These are phyloP conservation scores for Aporophyla nigra DNA, from an alignment of 2,888 invertebrate species.

Conservation along the genomic window DNA sequence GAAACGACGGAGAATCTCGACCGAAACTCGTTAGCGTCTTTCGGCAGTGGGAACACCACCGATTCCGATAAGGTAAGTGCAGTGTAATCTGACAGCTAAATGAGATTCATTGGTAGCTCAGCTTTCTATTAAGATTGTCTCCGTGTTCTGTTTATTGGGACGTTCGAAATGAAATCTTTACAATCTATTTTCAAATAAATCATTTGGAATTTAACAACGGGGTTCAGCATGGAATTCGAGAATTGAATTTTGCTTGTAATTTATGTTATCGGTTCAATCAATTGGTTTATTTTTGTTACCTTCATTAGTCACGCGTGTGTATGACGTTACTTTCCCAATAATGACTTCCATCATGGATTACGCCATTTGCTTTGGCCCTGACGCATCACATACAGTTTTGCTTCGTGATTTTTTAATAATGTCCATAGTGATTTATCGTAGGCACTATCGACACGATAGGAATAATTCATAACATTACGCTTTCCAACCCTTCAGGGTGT, in stretches of 20 bases:
- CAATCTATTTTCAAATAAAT: not conserved
- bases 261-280: not conserved
- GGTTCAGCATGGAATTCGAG: not conserved
- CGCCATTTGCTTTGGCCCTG: constrained; percentile 1
- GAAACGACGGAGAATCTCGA: constrained; percentile 97
- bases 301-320: not conserved
- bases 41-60: constrained; percentile 98
- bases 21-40: constrained; percentile 96
- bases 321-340: not conserved
- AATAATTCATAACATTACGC: not conserved
- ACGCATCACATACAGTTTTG: constrained; percentile 9
- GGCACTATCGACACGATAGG: not conserved
- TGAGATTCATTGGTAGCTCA: not conserved
- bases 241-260: not conserved
- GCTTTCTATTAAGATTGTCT: not conserved
- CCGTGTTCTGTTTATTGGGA: not conserved
- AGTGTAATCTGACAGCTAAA: not conserved
- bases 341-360: constrained; percentile 1
- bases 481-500: not conserved
- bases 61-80: constrained; percentile 97
- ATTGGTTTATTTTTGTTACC: not conserved
- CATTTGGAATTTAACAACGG: not conserved
- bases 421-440: not conserved
- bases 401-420: not conserved
- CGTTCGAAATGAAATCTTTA: not conserved